phyloP scores from a whole-genome alignment of 2,888 invertebrate species.

The Epistrophella euchroma region DNA sequence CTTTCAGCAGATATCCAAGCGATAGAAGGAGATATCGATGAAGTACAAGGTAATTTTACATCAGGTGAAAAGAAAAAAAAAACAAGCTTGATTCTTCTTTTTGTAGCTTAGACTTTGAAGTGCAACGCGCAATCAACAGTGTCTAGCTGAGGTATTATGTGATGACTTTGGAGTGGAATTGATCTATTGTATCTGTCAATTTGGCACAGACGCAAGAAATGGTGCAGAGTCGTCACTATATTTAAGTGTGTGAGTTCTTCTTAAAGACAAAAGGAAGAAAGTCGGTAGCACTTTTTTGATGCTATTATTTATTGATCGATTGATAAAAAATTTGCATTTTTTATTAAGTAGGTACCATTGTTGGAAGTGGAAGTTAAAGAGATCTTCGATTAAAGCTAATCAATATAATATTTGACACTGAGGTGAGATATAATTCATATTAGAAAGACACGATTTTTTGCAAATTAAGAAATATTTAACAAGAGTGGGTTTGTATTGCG shows the following conservation, averaged over 20 bases:
- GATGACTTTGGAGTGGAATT: slow-evolving; percentile 55
- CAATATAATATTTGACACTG: slow-evolving; percentile 16
- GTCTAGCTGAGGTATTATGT: slow-evolving; percentile 44
- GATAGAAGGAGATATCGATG: slow-evolving; percentile 48
- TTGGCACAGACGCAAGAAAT: slow-evolving; percentile 64
- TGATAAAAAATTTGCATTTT: not conserved
- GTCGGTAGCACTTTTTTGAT: slow-evolving; percentile 26
- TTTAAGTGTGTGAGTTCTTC: slow-evolving; percentile 40
- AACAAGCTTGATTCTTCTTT: slow-evolving; percentile 44
- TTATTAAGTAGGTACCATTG: not conserved
- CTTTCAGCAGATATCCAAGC: slow-evolving; percentile 38
- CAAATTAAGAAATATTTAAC: slow-evolving; percentile 20
- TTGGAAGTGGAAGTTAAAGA: slow-evolving; percentile 20
- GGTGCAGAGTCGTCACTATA: slow-evolving; percentile 30
- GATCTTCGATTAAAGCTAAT: slow-evolving; percentile 22
- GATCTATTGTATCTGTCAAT: slow-evolving; percentile 52
- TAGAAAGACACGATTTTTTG: no score
- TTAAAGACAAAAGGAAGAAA: slow-evolving; percentile 51
- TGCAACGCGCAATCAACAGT: slow-evolving; percentile 19
- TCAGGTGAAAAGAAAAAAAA: slow-evolving; percentile 67
- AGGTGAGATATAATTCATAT: slow-evolving; percentile 12
- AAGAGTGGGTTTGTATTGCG: no score
- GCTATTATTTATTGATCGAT: slow-evolving; percentile 13
- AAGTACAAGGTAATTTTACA: slow-evolving; percentile 59
- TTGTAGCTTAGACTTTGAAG: slow-evolving; percentile 26